Evolutionary conservation across 92 coral and sea anemone genomes (phyloP).

Genomic region (Parazoanthus atlanticus): DNA sequence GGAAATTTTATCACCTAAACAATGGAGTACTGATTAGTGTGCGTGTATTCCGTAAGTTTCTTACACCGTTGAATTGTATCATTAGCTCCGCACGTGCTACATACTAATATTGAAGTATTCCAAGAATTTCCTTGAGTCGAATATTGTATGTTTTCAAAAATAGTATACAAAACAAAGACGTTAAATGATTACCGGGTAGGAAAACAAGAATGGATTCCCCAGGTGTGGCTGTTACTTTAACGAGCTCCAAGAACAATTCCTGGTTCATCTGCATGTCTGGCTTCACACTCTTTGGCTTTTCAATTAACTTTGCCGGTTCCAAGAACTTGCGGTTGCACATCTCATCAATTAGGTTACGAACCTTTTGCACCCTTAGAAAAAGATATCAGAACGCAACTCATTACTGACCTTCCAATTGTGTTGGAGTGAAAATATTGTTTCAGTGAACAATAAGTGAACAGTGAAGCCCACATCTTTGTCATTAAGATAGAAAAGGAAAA

Average conservation of each 20-base stretch:
- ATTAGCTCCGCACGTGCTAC: too few relatives aligned
- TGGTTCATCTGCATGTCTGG: background rate
- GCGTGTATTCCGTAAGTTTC: too few relatives aligned
- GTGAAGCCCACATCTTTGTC: too few relatives aligned
- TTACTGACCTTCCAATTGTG: background rate
- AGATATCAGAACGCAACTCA: background rate
- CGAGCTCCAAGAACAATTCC: constrained; percentile 26
- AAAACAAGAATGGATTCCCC: constrained; percentile 42
- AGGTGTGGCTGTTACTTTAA: constrained; percentile 10
- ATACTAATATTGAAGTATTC: too few relatives aligned
- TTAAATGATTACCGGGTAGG: constrained; percentile 9
- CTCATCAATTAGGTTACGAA: constrained; percentile 13
- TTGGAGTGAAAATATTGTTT: background rate
- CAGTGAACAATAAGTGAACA: too few relatives aligned
- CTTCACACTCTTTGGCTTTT: constrained; percentile 1
- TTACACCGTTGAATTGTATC: too few relatives aligned
- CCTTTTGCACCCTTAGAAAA: background rate
- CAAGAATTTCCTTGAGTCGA: too few relatives aligned
- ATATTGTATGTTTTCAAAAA: too few relatives aligned
- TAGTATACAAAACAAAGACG: background rate
- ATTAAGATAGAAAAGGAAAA: too few relatives aligned
- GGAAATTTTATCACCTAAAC: too few relatives aligned
- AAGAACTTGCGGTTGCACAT: constrained; percentile 14
- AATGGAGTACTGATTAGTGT: too few relatives aligned
- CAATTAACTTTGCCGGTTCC: constrained; percentile 17